phyloP scores from a whole-genome alignment of 2,797 vertebrate genomes.

The Characodon lateralis region DNA sequence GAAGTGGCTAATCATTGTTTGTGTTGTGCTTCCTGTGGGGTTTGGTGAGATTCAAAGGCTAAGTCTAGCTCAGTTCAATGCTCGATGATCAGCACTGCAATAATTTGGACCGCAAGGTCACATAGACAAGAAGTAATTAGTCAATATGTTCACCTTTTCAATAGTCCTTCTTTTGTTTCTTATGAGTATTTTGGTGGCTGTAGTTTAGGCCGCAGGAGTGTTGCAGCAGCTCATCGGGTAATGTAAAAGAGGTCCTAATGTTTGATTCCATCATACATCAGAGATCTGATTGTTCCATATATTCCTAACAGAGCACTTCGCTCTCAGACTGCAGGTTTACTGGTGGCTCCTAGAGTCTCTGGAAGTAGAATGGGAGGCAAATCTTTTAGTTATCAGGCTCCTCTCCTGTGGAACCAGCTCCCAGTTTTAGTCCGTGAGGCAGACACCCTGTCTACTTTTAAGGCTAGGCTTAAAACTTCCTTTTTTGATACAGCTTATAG shows the following conservation, averaged over 20 bases:
- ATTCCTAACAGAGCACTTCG: no score
- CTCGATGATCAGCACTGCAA: conserved; percentile 38
- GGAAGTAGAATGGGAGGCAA: no score
- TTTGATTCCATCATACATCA: conserved; percentile 36
- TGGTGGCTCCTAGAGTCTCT: no score
- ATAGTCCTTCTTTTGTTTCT: conserved; percentile 20
- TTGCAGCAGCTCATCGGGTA: conserved; percentile 57
- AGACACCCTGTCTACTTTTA: no score
- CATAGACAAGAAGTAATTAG: conserved; percentile 46
- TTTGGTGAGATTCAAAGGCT: conserved; percentile 20
- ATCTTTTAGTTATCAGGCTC: no score
- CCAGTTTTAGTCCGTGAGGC: no score
- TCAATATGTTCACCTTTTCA: conserved; percentile 51
- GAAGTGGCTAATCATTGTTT: neutral
- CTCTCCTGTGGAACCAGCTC: no score
- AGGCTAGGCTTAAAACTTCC: no score
- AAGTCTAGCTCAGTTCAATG: conserved; percentile 22
- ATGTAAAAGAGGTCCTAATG: conserved; percentile 45
- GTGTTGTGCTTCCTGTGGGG: conserved; percentile 19
- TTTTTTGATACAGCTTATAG: no score
- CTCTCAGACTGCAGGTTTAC: no score
- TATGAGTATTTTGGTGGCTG: conserved; percentile 24
- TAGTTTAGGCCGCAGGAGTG: neutral
- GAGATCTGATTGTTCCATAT: no score
- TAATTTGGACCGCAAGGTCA: conserved; percentile 44